Conservation (phyloP, 2,113 vertebrate species). For the Catharus fuscescens region DNA sequence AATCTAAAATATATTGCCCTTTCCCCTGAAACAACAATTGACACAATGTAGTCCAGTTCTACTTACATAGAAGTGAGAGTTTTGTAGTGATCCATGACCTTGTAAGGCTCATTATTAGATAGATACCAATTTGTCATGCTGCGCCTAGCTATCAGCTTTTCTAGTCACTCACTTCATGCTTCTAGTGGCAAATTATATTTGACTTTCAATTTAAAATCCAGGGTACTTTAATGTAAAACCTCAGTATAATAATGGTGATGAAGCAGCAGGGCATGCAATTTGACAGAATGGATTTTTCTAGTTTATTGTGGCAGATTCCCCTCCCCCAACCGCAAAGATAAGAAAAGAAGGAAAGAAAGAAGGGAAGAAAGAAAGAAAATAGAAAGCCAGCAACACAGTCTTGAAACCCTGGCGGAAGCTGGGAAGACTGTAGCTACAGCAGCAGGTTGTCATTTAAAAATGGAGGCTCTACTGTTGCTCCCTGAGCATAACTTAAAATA, state of each 20-base stretch:
- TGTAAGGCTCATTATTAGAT: slow-evolving; percentile 64
- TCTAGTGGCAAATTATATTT: slow-evolving; percentile 77
- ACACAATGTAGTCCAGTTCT: slow-evolving; percentile 28
- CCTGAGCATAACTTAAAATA: slow-evolving; percentile 46
- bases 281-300: slow-evolving; percentile 74
- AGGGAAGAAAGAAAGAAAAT: background rate
- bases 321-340: background rate
- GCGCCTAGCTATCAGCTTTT: slow-evolving; percentile 58
- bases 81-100: slow-evolving; percentile 35
- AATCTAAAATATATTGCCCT: slow-evolving; percentile 37
- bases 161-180: slow-evolving; percentile 72
- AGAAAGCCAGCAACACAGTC: background rate
- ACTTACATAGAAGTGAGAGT: slow-evolving; percentile 15
- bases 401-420: background rate
- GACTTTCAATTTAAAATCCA: slow-evolving; percentile 81
- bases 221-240: slow-evolving; percentile 74
- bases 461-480: background rate
- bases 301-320: slow-evolving; percentile 30
- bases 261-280: slow-evolving; percentile 69
- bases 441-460: background rate
- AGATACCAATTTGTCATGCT: slow-evolving; percentile 71
- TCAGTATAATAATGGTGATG: slow-evolving; percentile 74
- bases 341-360: background rate
- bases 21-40: slow-evolving; percentile 46
- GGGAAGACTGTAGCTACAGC: background rate